These are phyloP conservation scores for Eretmocerus hayati DNA, from an alignment of 2,888 invertebrate species.

Conservation along the genomic window DNA sequence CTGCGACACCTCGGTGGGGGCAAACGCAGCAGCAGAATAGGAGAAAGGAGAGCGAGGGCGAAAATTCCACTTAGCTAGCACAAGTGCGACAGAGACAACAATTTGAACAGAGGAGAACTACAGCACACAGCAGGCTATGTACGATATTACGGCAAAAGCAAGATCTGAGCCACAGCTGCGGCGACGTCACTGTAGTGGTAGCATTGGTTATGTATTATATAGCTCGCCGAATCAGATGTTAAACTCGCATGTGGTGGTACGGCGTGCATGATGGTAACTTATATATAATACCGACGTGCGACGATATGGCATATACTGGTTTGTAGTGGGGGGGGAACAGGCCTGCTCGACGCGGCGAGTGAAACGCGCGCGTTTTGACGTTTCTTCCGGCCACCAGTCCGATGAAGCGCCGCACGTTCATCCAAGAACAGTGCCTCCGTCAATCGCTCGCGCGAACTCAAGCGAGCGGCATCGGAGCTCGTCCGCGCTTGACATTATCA, in stretches of 20 bases:
- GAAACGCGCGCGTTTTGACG: constrained; percentile 28
- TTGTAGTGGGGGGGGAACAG: background rate
- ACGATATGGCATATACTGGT: background rate
- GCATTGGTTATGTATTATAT: no score
- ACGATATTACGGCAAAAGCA: no score
- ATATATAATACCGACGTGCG: no score
- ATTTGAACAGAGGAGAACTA: no score
- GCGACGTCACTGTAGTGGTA: no score
- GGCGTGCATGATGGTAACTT: no score
- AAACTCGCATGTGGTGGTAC: background rate
- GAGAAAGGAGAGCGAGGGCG: background rate
- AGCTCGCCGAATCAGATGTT: no score
- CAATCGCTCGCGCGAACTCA: constrained; percentile 19
- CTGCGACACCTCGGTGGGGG: background rate
- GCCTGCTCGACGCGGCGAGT: constrained; percentile 7
- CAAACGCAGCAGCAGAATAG: background rate
- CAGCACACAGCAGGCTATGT: no score
- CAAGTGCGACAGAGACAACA: no score
- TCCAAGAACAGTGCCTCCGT: constrained; percentile 23
- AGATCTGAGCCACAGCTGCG: no score
- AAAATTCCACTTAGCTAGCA: no score
- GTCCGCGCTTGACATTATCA: background rate
- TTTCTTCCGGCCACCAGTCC: constrained; percentile 26
- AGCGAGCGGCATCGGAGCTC: constrained; percentile 1
- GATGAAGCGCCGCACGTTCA: constrained; percentile 25